Evolutionary conservation across 2,888 invertebrate genomes (phyloP).

Genomic region (Aethes cnicana): DNA sequence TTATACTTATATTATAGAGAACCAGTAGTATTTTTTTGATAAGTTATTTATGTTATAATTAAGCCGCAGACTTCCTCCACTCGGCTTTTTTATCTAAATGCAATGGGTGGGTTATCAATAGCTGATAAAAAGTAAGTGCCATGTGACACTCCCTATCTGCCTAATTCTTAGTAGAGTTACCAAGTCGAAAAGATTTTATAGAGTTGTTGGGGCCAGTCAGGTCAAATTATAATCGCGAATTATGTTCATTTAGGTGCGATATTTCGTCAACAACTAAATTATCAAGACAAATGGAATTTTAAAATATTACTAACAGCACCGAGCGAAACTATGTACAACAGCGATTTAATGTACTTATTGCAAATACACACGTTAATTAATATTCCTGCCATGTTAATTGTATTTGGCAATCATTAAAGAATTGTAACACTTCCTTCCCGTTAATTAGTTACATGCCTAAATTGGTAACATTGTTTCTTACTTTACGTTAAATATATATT

Average conservation of each 20-base stretch:
- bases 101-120: constrained; percentile 75
- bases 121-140: constrained; percentile 73
- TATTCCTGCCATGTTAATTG: too few relatives aligned
- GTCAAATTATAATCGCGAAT: background rate
- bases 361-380: constrained; percentile 6
- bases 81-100: constrained; percentile 68
- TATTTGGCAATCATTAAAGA: background rate
- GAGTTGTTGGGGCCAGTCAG: background rate
- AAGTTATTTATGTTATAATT: constrained; percentile 45
- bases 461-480: too few relatives aligned
- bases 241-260: too few relatives aligned
- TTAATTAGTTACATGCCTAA: constrained; percentile 11
- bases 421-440: constrained; percentile 19
- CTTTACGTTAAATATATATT: background rate
- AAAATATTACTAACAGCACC: too few relatives aligned
- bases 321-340: too few relatives aligned
- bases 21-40: constrained; percentile 30
- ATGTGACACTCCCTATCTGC: constrained; percentile 76
- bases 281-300: too few relatives aligned
- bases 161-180: constrained; percentile 51
- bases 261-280: too few relatives aligned
- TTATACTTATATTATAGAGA: constrained; percentile 33
- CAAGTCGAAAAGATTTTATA: constrained; percentile 2
- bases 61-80: constrained; percentile 68
- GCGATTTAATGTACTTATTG: too few relatives aligned